phyloP scores from a whole-genome alignment of 2,888 invertebrate genomes.

The Ophion ellenae region DNA sequence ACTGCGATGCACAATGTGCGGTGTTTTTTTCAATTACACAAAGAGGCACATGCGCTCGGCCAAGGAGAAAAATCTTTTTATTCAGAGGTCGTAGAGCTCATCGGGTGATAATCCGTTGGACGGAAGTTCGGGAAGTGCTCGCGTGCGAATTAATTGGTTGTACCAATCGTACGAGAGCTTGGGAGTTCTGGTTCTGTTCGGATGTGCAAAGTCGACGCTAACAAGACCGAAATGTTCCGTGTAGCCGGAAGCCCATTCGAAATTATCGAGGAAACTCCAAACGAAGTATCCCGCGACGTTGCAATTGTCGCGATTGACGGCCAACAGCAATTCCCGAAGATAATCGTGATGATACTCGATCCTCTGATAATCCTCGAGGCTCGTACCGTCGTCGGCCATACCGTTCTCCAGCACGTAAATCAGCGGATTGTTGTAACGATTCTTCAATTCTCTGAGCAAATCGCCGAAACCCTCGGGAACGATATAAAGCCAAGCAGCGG shows the following conservation, averaged over 20 bases:
- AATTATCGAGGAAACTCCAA: conserved; percentile 88
- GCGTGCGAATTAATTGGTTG: neutral
- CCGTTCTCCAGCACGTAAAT: conserved; percentile 83
- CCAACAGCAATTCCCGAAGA: conserved; percentile 84
- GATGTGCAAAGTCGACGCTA: conserved; percentile 87
- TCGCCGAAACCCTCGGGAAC: conserved; percentile 83
- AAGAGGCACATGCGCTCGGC: no score
- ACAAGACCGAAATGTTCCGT: conserved; percentile 89
- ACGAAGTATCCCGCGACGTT: conserved; percentile 85
- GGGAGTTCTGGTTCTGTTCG: conserved; percentile 86
- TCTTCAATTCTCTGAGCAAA: conserved; percentile 81
- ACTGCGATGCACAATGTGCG: no score
- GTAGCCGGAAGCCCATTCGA: conserved; percentile 87
- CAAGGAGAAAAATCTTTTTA: no score
- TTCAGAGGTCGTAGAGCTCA: no score
- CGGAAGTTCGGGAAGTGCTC: neutral
- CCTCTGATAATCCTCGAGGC: conserved; percentile 73
- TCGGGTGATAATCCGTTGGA: no score
- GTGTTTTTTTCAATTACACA: no score
- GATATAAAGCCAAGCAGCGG: conserved; percentile 86
- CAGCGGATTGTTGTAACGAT: conserved; percentile 79
- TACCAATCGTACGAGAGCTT: conserved; percentile 87
- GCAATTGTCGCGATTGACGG: conserved; percentile 83
- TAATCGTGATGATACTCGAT: conserved; percentile 81
- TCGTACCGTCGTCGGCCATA: conserved; percentile 73